Evolutionary conservation across 2,888 invertebrate species (phyloP).

Genomic region (Himalopsyche tibetana): DNA sequence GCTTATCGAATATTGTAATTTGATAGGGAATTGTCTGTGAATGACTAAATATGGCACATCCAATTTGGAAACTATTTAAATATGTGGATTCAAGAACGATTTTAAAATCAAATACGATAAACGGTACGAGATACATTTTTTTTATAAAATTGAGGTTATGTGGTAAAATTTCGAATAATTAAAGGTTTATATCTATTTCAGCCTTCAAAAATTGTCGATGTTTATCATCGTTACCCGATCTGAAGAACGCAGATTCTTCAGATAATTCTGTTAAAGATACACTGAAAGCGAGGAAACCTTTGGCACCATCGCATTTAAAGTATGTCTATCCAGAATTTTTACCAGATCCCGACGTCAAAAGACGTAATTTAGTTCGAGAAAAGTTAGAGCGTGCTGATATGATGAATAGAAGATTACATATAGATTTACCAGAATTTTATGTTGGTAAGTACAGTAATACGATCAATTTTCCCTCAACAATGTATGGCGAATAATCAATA

Average conservation of each 20-base stretch:
- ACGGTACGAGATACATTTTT: background rate
- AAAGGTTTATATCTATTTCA: constrained; percentile 50
- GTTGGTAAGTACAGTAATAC: constrained; percentile 82
- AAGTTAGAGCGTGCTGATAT: constrained; percentile 95
- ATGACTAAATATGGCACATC: constrained; percentile 41
- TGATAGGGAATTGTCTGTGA: background rate
- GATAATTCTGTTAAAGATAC: constrained; percentile 41
- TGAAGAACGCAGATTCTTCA: background rate
- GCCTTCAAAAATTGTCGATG: constrained; percentile 51
- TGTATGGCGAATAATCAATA: background rate
- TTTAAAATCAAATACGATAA: background rate
- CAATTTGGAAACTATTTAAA: constrained; percentile 1
- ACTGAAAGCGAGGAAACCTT: constrained; percentile 51
- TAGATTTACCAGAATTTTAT: constrained; percentile 98
- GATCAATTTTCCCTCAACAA: no score
- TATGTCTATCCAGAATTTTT: constrained; percentile 94
- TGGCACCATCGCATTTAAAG: constrained; percentile 75
- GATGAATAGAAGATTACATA: constrained; percentile 86
- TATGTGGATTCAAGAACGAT: background rate
- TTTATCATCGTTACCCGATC: constrained; percentile 49
- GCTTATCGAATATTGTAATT: constrained; percentile 45
- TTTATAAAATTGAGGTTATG: constrained; percentile 58
- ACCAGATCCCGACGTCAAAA: constrained; percentile 87
- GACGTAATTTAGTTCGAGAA: constrained; percentile 89
- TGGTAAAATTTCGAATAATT: constrained; percentile 34